phyloP scores from a whole-genome alignment of 2,113 vertebrate species.

The Pungitius pungitius region DNA sequence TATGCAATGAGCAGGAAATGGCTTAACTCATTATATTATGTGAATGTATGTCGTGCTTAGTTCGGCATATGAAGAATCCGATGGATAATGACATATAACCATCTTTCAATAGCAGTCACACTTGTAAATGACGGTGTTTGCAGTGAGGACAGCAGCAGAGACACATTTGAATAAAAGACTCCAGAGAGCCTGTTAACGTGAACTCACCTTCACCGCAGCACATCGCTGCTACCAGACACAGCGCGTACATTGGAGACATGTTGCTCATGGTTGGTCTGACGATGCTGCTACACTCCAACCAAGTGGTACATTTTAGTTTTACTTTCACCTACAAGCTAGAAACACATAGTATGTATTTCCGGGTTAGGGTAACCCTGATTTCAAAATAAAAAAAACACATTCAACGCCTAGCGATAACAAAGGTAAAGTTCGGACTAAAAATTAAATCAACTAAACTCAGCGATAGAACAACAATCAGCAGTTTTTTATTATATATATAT shows the following conservation, averaged over 20 bases:
- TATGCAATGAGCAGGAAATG: background rate
- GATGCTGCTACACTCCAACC: background rate
- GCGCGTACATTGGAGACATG: constrained; percentile 52
- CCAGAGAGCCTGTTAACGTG: background rate
- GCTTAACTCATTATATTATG: rapidly evolving
- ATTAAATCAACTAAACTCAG: rapidly evolving
- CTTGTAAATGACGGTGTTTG: too few relatives aligned
- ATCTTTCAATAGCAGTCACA: too few relatives aligned
- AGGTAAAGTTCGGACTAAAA: background rate
- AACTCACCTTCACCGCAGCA: constrained; percentile 58
- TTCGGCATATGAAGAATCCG: background rate
- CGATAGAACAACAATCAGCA: rapidly evolving
- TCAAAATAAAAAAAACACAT: background rate
- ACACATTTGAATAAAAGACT: too few relatives aligned
- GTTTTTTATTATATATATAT: too few relatives aligned
- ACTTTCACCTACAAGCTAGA: constrained; percentile 31
- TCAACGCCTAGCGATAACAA: too few relatives aligned
- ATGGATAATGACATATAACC: rapidly evolving
- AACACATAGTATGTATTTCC: background rate
- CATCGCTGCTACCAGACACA: constrained; percentile 42
- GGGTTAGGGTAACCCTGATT: too few relatives aligned
- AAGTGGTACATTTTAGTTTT: constrained; percentile 48
- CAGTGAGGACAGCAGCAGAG: background rate
- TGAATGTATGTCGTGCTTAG: rapidly evolving
- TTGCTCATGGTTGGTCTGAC: constrained; percentile 40